Percentiles rank a stretch among this genome's conserved stretches.
Conservation (phyloP, 2,113 vertebrate genomes). For the Xerus inauris region DNA sequence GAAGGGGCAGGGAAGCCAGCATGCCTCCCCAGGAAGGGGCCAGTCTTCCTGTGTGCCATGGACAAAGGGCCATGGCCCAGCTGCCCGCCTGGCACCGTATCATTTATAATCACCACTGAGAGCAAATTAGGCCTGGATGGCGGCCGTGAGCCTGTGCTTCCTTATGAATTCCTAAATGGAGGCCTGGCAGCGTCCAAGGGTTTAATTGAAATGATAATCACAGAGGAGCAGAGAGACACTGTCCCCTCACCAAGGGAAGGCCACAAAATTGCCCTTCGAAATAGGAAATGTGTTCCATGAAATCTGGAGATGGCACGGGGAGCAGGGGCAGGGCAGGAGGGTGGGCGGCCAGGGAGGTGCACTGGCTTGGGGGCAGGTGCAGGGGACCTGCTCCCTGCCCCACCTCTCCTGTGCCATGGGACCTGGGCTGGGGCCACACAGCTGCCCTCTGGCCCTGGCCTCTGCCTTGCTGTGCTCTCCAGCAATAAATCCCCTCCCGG, state of each 20-base stretch:
- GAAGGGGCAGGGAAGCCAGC: neutral
- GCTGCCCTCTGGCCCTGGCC: neutral
- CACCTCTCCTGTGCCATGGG: neutral
- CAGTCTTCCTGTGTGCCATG: neutral
- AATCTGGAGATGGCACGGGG: neutral
- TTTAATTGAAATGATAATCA: constrained; percentile 45
- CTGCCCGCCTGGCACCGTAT: neutral
- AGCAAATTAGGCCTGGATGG: neutral
- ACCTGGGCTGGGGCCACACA: neutral
- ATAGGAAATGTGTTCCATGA: neutral
- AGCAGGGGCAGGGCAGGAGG: neutral
- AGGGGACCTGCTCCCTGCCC: neutral
- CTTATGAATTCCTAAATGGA: neutral
- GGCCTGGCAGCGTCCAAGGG: neutral
- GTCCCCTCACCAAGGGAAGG: neutral
- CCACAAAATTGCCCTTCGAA: neutral
- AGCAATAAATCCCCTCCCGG: neutral
- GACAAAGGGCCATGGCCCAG: neutral
- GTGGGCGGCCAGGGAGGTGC: accelerated
- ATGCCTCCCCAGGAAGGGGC: neutral
- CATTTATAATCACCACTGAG: neutral
- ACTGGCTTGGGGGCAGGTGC: accelerated
- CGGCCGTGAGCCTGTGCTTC: neutral
- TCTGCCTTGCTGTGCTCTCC: neutral
- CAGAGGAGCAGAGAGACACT: neutral